Base-by-base conservation (phyloP, 2,888 invertebrate species). In the Napeogenes inachia region DNA sequence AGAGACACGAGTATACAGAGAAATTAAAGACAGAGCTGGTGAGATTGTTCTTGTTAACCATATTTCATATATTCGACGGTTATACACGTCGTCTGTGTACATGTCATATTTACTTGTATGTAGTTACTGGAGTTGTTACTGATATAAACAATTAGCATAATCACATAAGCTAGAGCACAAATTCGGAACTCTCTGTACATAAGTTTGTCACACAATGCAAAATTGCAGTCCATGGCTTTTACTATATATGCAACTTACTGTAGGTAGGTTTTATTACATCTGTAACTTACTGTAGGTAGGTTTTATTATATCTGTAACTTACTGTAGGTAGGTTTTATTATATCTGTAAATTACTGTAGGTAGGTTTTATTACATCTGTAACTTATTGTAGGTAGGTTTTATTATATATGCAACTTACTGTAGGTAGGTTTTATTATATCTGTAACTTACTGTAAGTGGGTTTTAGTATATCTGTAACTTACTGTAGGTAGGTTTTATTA, bases 191-290 rank as follows among this genome's bases (percentile, higher is more conserved):
- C 47, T 47, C 50, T 50, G 50, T 30, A 30, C 30, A 50, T 50
- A 50, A 50, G 30, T 50, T 30, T 50, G 50, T 50, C 50, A 50
- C 50, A 73, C 73, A 75, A 79, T 79, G 75, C 76, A 76, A 78
- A 21, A 78, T 75, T 74, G 70, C 70, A 66, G 73, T 73, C 73
- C 75, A 75, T 77, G 75, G 74, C 50, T 65, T 71, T 71, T 63
- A 70, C 67, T 59, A 45, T 61, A 30, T 58, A 38, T 50, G 63
- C 63, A 68, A 64, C 50, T 10, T 50, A 21, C 50, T 21, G 8
- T 13, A 13, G n/a, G 13, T n/a, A 21, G 21, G 21, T 21, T 21
- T 21, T 21, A 21, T 21, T 21, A 21, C 1, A 21, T 21, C 21
- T 21, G 21, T 21, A 21, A 21, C 0, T n/a, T n/a, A n/a, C n/a